Conservation (phyloP, 1,140 invertebrate species). For the Formica exsecta region DNA sequence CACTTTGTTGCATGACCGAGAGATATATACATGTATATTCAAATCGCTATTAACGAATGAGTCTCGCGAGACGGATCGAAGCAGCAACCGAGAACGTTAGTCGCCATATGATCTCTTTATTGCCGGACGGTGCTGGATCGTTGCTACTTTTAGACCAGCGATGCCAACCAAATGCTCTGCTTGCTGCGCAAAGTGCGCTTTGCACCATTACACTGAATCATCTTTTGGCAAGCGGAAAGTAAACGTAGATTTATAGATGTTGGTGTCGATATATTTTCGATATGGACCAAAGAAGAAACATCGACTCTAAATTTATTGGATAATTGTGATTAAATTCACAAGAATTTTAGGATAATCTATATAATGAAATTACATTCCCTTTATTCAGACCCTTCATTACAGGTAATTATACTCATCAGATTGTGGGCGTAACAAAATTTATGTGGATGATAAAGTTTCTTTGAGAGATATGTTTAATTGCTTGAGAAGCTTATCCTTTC, state of each 20-base stretch:
- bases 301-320: too few relatives aligned
- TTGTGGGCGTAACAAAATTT: background rate
- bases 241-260: background rate
- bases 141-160: conserved; percentile 32
- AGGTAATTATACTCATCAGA: background rate
- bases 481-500: background rate
- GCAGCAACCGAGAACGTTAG: background rate
- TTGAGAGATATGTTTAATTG: background rate
- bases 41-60: background rate
- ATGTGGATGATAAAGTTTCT: background rate
- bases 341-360: background rate
- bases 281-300: background rate
- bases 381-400: background rate
- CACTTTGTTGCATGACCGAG: background rate
- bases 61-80: background rate
- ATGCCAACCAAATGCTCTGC: background rate
- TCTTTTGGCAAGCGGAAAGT: background rate
- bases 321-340: too few relatives aligned
- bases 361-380: background rate
- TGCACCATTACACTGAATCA: background rate
- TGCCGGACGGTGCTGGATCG: background rate
- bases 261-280: background rate
- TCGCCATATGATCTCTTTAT: background rate
- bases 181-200: background rate
- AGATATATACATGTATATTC: too few relatives aligned